Evolutionary conservation across 1,140 invertebrate genomes (phyloP).

Genomic region (Drosophila lacteicornis): DNA sequence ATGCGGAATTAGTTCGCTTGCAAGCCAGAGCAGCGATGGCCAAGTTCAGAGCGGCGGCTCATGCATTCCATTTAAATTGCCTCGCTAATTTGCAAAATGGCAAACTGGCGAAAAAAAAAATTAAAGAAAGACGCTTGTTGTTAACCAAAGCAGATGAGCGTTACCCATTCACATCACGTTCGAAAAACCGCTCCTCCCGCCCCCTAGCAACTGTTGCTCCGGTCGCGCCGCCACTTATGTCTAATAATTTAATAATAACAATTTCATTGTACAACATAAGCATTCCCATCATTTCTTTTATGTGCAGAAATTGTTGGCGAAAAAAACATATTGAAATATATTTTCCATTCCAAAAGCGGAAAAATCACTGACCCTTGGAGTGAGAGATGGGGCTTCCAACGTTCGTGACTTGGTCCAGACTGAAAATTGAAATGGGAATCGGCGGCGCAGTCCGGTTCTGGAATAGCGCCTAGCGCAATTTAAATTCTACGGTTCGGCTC

Average conservation of each 20-base stretch:
- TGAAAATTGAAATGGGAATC: constrained; percentile 19
- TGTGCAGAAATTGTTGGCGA: constrained; percentile 43
- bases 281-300: constrained; percentile 53
- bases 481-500: constrained; percentile 32
- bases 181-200: constrained; percentile 1
- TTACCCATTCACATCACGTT: constrained; percentile 54
- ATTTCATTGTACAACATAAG: constrained; percentile 55
- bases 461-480: constrained; percentile 43
- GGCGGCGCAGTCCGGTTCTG: constrained; percentile 36
- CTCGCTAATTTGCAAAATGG: constrained; percentile 50
- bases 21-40: constrained; percentile 4
- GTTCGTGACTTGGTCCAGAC: constrained; percentile 47
- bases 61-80: constrained; percentile 50
- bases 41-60: constrained; percentile 19
- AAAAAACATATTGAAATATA: constrained; percentile 15
- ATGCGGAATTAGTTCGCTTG: constrained; percentile 34
- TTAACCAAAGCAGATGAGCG: constrained; percentile 46
- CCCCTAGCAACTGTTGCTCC: constrained; percentile 22
- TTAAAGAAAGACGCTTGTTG: constrained; percentile 27
- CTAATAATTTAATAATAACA: constrained; percentile 60
- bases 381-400: not conserved
- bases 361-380: constrained; percentile 14
- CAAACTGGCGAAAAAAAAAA: constrained; percentile 4
- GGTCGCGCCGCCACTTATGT: constrained; percentile 33
- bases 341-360: constrained; percentile 24